Percentiles rank a stretch among this genome's conserved stretches.
Evolutionary conservation across 2,888 invertebrate species (phyloP).

Genomic region (Spodoptera picta): DNA sequence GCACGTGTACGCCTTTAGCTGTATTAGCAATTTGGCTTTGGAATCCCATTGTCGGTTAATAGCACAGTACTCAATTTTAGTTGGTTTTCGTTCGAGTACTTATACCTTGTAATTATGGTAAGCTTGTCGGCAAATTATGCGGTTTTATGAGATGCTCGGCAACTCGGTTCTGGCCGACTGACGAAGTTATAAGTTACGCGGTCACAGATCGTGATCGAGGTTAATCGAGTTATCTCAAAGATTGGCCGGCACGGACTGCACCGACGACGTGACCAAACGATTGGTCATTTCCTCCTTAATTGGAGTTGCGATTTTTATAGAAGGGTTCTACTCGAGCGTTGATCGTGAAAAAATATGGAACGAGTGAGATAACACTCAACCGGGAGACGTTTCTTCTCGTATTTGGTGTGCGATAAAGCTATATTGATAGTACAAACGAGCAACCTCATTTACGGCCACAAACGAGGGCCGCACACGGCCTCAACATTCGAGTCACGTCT

Average conservation of each 20-base stretch:
- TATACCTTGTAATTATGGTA: conserved; percentile 17
- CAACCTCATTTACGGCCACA: conserved; percentile 29
- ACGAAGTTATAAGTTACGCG: conserved; percentile 49
- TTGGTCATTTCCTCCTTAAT: conserved; percentile 71
- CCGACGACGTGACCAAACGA: conserved; percentile 63
- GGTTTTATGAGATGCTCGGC: conserved; percentile 30
- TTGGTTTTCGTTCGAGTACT: conserved; percentile 19
- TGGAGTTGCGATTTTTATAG: conserved; percentile 56
- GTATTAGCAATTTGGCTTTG: conserved; percentile 22
- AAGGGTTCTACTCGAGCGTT: conserved; percentile 16
- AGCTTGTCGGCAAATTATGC: conserved; percentile 20
- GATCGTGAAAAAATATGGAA: conserved; percentile 6
- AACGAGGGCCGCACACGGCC: conserved; percentile 11
- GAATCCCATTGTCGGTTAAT: conserved; percentile 34
- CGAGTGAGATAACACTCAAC: conserved; percentile 10
- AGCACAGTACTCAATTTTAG: conserved; percentile 15
- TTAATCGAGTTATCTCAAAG: conserved; percentile 73
- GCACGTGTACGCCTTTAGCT: conserved; percentile 15
- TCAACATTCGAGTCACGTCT: conserved; percentile 41
- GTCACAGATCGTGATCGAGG: conserved; percentile 63
- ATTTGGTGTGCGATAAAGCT: conserved; percentile 9
- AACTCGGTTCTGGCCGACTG: conserved; percentile 25
- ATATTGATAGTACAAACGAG: conserved; percentile 29
- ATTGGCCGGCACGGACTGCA: conserved; percentile 60
- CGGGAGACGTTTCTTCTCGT: conserved; percentile 6